phyloP scores from a whole-genome alignment of 2,888 invertebrate species.

The Eupithecia insigniata region DNA sequence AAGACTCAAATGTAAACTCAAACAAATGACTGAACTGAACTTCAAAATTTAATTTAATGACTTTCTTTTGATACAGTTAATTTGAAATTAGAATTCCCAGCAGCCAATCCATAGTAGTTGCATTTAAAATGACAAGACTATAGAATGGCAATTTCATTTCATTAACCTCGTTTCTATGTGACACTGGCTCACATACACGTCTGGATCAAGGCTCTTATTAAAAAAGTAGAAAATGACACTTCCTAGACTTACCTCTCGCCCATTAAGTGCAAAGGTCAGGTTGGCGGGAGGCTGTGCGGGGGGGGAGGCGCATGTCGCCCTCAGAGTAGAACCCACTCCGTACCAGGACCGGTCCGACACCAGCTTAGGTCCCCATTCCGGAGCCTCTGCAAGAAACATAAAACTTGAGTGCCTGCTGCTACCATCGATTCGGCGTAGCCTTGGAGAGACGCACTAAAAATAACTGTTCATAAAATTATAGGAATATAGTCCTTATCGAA shows the following conservation, averaged over 20 bases:
- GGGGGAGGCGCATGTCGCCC: slow-evolving; percentile 88
- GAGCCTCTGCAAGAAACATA: slow-evolving; percentile 84
- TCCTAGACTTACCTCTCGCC: slow-evolving; percentile 75
- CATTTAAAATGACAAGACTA: neutral
- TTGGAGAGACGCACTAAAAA: slow-evolving; percentile 39
- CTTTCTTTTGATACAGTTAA: neutral
- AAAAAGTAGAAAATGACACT: neutral
- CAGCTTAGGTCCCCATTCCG: slow-evolving; percentile 86
- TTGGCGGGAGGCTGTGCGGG: slow-evolving; percentile 87
- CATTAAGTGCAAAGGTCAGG: slow-evolving; percentile 88
- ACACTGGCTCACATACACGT: neutral
- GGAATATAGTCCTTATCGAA: slow-evolving; percentile 6
- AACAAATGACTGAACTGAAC: neutral
- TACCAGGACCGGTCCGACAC: slow-evolving; percentile 88
- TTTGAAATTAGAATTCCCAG: neutral
- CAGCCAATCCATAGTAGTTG: too few species aligned
- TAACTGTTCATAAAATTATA: slow-evolving; percentile 24
- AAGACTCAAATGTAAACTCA: neutral
- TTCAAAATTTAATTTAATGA: neutral
- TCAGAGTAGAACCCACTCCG: slow-evolving; percentile 87
- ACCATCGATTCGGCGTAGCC: slow-evolving; percentile 33
- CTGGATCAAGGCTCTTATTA: neutral
- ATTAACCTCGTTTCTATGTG: neutral
- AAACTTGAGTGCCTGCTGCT: slow-evolving; percentile 38
- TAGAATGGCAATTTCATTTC: neutral